phyloP scores from a whole-genome alignment of 2,113 vertebrate genomes.

The Thomomys bottae region DNA sequence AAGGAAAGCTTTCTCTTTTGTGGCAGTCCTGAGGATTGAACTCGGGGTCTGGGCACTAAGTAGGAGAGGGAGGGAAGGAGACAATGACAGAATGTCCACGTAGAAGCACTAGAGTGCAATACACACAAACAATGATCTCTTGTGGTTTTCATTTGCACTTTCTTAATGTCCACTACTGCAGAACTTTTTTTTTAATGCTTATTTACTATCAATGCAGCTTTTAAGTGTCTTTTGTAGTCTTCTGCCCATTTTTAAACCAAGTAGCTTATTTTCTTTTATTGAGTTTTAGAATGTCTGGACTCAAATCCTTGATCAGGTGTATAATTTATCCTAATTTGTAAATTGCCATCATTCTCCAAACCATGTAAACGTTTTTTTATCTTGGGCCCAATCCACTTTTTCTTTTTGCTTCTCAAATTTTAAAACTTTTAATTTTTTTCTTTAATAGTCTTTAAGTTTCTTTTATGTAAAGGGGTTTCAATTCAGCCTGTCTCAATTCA shows the following conservation, averaged over 20 bases:
- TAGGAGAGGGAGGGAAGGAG: no score
- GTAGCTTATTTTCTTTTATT: neutral
- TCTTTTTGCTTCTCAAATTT: neutral
- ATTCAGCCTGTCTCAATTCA: no score
- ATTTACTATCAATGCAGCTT: neutral
- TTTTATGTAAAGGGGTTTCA: no score
- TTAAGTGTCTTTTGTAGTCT: neutral
- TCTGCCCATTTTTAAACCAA: neutral
- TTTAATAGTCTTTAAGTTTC: no score
- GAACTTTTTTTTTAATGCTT: neutral
- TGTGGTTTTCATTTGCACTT: neutral
- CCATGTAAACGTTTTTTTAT: neutral
- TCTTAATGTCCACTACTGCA: neutral
- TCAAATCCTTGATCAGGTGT: neutral
- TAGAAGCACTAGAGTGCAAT: neutral
- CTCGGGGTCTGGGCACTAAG: no score
- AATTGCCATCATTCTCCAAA: neutral
- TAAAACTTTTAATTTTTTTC: no score
- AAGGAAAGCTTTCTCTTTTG: neutral
- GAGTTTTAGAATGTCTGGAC: neutral
- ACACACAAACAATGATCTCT: neutral
- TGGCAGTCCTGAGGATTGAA: neutral
- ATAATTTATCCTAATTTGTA: neutral
- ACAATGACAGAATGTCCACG: neutral
- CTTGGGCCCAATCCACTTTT: neutral